Evolutionary conservation across 2,113 vertebrate species (phyloP).

Genomic region (Pachycephala philippinensis): DNA sequence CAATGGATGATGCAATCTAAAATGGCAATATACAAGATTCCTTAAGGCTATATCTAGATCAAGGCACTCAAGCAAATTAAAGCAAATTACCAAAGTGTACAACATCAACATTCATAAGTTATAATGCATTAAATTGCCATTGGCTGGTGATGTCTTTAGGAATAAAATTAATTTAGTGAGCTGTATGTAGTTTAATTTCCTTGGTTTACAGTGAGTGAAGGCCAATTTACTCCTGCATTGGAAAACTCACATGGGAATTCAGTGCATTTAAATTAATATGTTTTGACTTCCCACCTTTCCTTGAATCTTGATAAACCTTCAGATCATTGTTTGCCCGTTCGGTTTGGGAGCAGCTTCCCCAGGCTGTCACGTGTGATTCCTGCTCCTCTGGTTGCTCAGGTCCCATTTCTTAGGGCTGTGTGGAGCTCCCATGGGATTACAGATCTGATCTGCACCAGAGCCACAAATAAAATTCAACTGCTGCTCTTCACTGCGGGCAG

Average conservation of each 20-base stretch:
- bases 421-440: not conserved
- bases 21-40: conserved; percentile 8
- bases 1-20: conserved; percentile 4
- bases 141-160: conserved; percentile 23
- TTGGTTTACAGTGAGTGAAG: conserved; percentile 30
- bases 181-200: conserved; percentile 34
- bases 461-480: not conserved
- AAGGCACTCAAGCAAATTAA: conserved; percentile 46
- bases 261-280: not conserved
- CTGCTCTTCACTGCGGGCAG: not conserved
- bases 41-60: conserved; percentile 46
- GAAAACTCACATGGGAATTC: not conserved
- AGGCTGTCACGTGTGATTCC: not conserved
- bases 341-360: not conserved
- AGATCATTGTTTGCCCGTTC: not conserved
- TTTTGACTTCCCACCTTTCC: conserved; percentile 20
- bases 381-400: conserved; percentile 19
- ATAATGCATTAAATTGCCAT: conserved; percentile 28
- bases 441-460: not conserved
- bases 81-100: conserved; percentile 40
- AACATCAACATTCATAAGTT: conserved; percentile 48
- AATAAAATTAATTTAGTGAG: conserved; percentile 19
- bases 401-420: not conserved
- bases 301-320: not conserved
- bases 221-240: not conserved